Base-by-base conservation (phyloP, 2,113 vertebrate genomes). In the Lycaon pictus region DNA sequence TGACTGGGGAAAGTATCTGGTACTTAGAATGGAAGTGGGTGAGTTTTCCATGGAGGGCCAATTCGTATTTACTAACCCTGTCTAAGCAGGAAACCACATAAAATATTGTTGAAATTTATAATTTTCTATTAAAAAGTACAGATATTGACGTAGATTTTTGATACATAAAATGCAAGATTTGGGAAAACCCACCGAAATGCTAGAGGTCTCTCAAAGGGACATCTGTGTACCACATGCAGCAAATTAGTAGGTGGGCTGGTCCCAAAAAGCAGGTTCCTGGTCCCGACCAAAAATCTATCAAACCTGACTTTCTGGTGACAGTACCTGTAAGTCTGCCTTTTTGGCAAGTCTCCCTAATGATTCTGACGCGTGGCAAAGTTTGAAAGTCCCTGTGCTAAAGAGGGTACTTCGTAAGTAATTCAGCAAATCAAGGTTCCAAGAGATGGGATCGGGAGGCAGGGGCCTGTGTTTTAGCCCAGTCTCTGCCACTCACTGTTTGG, bases 171-270 rank as follows among this genome's bases (percentile, higher is more conserved):
- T 2, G 27, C 71, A 65, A 80, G 91, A 84, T 35, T 65, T 7
- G 2, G 15, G 71, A 65, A 94, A 93, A 43, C 15, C 2, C 17
- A 69, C 22, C 22, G 20, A 81, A 27, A 77, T 63, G 35, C 79
- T 48, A 8, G 22, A 1, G 15, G 1, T 9, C n/a, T 88, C 56
- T 27, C n/a, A 60, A 56, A 43, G 32, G 51, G 43, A 17, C 4
- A 7, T n/a, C 27, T 7, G 1, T 11, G n/a, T 43, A 29, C 7
- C 53, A 5, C 0, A 1, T 0, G 1, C 5, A 13, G 15, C 22
- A 83, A 15, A 63, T 20, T 12, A 1, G 23, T 1, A 35, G 63
- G 10, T 3, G 55, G 27, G 43, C 23, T 81, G 7, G 11, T 32
- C n/a, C 25, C 4, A 53, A 37, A 93, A 85, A 16, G 58, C n/a